These are phyloP conservation scores for Meta bourneti DNA, from an alignment of 2,888 invertebrate species.

Conservation along the genomic window DNA sequence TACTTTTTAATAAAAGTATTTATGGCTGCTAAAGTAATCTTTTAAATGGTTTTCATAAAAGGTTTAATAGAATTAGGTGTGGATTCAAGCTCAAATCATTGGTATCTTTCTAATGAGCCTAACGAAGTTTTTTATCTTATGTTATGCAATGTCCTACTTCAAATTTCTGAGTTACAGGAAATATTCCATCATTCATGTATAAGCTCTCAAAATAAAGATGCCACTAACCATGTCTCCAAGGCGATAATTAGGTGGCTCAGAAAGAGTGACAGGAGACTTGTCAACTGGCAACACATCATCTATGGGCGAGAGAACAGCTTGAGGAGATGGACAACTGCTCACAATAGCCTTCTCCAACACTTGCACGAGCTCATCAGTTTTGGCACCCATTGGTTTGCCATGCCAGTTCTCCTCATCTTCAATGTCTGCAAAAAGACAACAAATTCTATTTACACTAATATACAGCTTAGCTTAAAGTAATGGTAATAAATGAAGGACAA, in stretches of 20 bases:
- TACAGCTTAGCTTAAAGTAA: too few relatives aligned
- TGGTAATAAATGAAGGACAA: too few relatives aligned
- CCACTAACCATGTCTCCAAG: conserved; percentile 81
- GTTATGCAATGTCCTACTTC: too few relatives aligned
- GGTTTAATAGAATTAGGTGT: too few relatives aligned
- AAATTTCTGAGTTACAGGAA: too few relatives aligned
- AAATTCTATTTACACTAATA: not conserved
- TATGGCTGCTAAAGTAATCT: too few relatives aligned
- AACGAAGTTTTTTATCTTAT: too few relatives aligned
- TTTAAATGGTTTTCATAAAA: too few relatives aligned
- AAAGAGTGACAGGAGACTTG: conserved; percentile 87
- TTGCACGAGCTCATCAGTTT: conserved; percentile 85
- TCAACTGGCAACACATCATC: conserved; percentile 87
- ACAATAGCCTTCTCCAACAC: conserved; percentile 84
- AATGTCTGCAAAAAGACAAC: conserved; percentile 85
- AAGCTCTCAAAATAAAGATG: not conserved
- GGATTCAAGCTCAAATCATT: too few relatives aligned
- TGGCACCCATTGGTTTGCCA: conserved; percentile 95
- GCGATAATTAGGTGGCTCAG: conserved; percentile 91
- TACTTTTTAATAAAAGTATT: too few relatives aligned
- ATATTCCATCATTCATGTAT: too few relatives aligned
- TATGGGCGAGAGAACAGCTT: conserved; percentile 83
- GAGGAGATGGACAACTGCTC: conserved; percentile 85
- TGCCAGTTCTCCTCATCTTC: conserved; percentile 98
- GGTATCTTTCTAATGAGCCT: too few relatives aligned